Percentiles rank a stretch among this genome's conserved stretches.
These are phyloP conservation scores for Pseudachorutes palmiensis DNA, from an alignment of 1,140 invertebrate species.

Conservation along the genomic window DNA sequence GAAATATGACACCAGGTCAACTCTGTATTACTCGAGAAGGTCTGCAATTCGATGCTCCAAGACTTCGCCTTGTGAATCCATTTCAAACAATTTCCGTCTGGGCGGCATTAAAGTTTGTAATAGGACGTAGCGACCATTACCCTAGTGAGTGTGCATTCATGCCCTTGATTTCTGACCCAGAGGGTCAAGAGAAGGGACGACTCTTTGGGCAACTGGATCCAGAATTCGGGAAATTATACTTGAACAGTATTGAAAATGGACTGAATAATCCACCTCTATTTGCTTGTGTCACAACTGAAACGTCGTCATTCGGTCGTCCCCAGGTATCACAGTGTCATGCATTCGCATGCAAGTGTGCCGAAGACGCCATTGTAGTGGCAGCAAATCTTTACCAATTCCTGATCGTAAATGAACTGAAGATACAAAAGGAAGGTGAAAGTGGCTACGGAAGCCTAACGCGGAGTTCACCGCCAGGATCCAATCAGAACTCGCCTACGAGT, in stretches of 20 bases:
- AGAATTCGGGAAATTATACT: conserved; percentile 34
- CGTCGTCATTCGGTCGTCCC: conserved; percentile 60
- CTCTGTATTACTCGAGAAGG: conserved; percentile 47
- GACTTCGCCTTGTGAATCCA: conserved; percentile 57
- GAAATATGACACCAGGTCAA: conserved; percentile 45
- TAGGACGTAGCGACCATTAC: conserved; percentile 27
- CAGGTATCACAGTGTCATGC: conserved; percentile 65
- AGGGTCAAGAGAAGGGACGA: conserved; percentile 62
- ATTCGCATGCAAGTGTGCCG: conserved; percentile 67
- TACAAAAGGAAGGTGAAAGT: conserved; percentile 34
- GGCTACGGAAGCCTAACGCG: conserved; percentile 33
- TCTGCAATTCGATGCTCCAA: conserved; percentile 39
- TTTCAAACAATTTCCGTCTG: conserved; percentile 84
- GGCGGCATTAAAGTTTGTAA: conserved; percentile 72
- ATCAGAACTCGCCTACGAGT: conserved; percentile 19
- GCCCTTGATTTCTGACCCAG: conserved; percentile 73
- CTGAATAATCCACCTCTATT: conserved; percentile 50
- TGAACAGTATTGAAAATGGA: conserved; percentile 44
- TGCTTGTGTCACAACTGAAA: conserved; percentile 73
- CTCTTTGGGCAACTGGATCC: conserved; percentile 48
- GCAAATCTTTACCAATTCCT: conserved; percentile 79
- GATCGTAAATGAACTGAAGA: conserved; percentile 43
- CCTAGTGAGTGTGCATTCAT: conserved; percentile 61
- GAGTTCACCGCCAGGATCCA: conserved; percentile 19
- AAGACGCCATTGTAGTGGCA: conserved; percentile 81